Conservation (phyloP, 1,140 invertebrate species). For the Drosophila littoralis region DNA sequence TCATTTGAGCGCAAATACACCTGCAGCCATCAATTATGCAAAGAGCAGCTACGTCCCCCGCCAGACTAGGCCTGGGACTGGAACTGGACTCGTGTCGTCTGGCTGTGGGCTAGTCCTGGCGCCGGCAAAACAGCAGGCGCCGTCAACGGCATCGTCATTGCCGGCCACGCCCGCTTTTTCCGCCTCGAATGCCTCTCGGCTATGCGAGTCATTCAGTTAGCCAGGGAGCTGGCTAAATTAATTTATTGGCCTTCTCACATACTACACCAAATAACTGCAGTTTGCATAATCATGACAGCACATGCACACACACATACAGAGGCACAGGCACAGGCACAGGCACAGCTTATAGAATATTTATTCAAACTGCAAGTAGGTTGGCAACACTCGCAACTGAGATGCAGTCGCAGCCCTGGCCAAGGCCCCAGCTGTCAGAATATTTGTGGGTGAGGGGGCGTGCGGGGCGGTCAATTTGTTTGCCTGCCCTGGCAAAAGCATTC, state of each 20-base stretch:
- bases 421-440: slow-evolving; percentile 4
- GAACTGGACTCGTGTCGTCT: neutral
- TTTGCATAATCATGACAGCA: slow-evolving; percentile 73
- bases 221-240: slow-evolving; percentile 63
- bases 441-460: neutral
- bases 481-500: neutral
- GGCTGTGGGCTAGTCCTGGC: neutral
- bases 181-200: slow-evolving; percentile 32
- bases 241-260: slow-evolving; percentile 79
- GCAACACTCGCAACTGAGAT: slow-evolving; percentile 53
- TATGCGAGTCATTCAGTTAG: slow-evolving; percentile 51
- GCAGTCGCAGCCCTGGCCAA: slow-evolving; percentile 22
- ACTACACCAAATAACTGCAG: slow-evolving; percentile 75
- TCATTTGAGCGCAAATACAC: slow-evolving; percentile 81
- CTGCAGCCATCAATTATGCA: slow-evolving; percentile 83
- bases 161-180: slow-evolving; percentile 30
- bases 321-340: slow-evolving; percentile 9
- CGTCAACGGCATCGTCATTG: slow-evolving; percentile 43
- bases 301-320: slow-evolving; percentile 21
- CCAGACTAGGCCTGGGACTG: neutral
- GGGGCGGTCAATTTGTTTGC: neutral
- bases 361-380: slow-evolving; percentile 68
- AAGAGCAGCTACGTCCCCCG: slow-evolving; percentile 54
- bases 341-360: slow-evolving; percentile 76
- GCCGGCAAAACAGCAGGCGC: slow-evolving; percentile 27